These are phyloP conservation scores for Epinotia bilunana DNA, from an alignment of 2,888 invertebrate species.

Conservation along the genomic window DNA sequence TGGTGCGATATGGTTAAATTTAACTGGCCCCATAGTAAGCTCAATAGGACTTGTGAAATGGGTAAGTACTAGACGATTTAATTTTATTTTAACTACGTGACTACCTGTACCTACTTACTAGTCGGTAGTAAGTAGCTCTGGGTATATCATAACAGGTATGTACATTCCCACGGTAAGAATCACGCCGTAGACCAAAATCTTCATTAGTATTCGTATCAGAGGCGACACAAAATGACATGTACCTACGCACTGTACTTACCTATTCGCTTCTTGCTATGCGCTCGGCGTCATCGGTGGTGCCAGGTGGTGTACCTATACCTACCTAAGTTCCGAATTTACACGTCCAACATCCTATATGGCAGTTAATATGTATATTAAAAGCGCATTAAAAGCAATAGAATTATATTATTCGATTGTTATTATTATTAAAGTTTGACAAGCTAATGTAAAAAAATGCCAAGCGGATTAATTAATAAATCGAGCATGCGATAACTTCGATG, in stretches of 20 bases:
- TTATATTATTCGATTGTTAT: background rate
- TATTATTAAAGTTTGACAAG: too few species aligned
- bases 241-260: slow-evolving; percentile 22
- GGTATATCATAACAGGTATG: slow-evolving; percentile 1
- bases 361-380: background rate
- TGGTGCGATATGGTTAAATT: too few species aligned
- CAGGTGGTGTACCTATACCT: slow-evolving; percentile 19
- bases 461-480: too few species aligned
- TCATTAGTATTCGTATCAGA: slow-evolving; percentile 50
- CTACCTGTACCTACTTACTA: too few species aligned
- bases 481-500: too few species aligned
- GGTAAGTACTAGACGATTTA: too few species aligned
- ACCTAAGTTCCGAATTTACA: slow-evolving; percentile 50
- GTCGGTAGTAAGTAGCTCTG: too few species aligned
- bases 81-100: too few species aligned
- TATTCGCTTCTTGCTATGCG: slow-evolving; percentile 50
- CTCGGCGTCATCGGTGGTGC: slow-evolving; percentile 39
- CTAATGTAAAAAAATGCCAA: too few species aligned
- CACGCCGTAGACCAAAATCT: slow-evolving; percentile 44
- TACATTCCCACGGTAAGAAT: slow-evolving; percentile 49
- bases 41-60: too few species aligned
- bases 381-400: background rate
- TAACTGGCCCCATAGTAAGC: too few species aligned
- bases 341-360: slow-evolving; percentile 43
- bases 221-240: slow-evolving; percentile 46